Percentiles rank a stretch among this genome's conserved stretches.
Conservation (phyloP, 2,113 vertebrate species). For the Myrmophylax atrothorax region DNA sequence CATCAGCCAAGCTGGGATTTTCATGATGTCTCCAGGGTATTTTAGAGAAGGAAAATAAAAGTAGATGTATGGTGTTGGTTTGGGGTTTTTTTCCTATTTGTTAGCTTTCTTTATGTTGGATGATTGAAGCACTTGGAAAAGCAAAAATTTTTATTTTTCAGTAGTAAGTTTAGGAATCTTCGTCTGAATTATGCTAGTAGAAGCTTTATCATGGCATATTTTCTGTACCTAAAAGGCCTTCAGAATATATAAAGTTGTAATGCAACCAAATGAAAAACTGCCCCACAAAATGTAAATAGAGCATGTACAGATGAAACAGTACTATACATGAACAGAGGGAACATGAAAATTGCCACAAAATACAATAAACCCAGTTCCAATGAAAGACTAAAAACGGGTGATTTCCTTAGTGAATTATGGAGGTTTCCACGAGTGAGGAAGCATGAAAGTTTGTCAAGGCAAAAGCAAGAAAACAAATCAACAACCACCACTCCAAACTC, state of each 20-base stretch:
- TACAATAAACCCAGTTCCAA: conserved; percentile 45
- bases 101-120: not conserved
- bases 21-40: not conserved
- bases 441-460: not conserved
- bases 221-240: not conserved
- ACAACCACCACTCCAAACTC: not conserved
- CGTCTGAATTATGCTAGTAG: not conserved
- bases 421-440: conserved; percentile 48
- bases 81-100: not conserved
- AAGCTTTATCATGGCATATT: not conserved
- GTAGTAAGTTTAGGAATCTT: not conserved
- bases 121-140: not conserved
- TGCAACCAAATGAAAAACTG: conserved; percentile 46
- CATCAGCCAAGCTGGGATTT: not conserved
- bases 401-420: conserved; percentile 49
- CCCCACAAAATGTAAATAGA: conserved; percentile 27
- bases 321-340: conserved; percentile 3
- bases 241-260: conserved; percentile 39
- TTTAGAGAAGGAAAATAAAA: not conserved
- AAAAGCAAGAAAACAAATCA: not conserved
- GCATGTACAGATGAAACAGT: conserved; percentile 10
- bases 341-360: conserved; percentile 52
- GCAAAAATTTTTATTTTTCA: not conserved
- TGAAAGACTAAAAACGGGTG: conserved; percentile 40
- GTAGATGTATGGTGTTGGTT: not conserved